Percentiles rank a stretch among this genome's conserved stretches.
These are phyloP conservation scores for Drosophila mauritiana DNA, from an alignment of 1,140 invertebrate species.

Conservation along the genomic window DNA sequence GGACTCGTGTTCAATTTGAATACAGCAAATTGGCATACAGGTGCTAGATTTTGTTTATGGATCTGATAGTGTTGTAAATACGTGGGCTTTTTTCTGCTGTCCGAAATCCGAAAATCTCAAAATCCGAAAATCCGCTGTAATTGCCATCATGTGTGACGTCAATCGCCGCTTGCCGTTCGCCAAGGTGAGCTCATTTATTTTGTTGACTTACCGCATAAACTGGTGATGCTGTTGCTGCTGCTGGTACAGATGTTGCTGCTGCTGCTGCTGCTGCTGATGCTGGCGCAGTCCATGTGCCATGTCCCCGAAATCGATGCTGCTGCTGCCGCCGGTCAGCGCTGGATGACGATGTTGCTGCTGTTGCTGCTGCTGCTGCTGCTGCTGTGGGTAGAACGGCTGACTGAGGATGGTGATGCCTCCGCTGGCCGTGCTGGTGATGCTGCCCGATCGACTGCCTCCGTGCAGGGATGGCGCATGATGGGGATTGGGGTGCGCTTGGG, in stretches of 20 bases:
- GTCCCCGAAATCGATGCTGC: conserved; percentile 81
- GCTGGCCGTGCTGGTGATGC: conserved; percentile 75
- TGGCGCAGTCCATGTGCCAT: conserved; percentile 81
- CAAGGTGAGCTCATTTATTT: conserved; percentile 55
- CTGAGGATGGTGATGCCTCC: conserved; percentile 53
- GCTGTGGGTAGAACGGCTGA: conserved; percentile 50
- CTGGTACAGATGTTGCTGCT: conserved; percentile 71
- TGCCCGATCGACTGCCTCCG: conserved; percentile 76
- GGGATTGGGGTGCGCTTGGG: conserved; percentile 26
- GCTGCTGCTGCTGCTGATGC: conserved; percentile 65
- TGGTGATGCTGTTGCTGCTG: conserved; percentile 46
- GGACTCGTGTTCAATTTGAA: neutral
- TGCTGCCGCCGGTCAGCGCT: conserved; percentile 62
- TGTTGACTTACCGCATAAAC: conserved; percentile 80
- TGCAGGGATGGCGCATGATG: conserved; percentile 60
- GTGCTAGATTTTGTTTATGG: neutral
- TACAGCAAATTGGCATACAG: neutral
- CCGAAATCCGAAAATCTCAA: conserved; percentile 20
- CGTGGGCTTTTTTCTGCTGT: conserved; percentile 17
- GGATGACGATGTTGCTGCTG: conserved; percentile 58
- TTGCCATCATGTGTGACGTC: conserved; percentile 59
- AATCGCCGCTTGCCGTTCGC: conserved; percentile 46
- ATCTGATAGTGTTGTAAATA: conserved; percentile 8
- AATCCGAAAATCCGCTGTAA: conserved; percentile 41
- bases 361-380: conserved; percentile 23